Base-by-base conservation (phyloP, 2,113 vertebrate species). In the Sapayoa aenigma region DNA sequence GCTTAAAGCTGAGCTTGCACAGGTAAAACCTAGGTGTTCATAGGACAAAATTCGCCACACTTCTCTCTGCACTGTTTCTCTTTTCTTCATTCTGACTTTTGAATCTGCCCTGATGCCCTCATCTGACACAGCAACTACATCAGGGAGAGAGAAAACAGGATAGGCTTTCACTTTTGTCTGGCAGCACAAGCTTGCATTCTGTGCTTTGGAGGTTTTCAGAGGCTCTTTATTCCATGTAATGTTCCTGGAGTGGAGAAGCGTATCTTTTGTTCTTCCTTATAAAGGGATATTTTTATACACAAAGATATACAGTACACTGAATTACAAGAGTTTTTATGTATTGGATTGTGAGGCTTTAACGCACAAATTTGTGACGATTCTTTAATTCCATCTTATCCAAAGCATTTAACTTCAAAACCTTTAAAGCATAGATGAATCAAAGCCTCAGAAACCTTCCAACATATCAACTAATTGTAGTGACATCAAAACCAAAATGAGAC, bases 141-240 rank as follows among this genome's bases (percentile, higher is more conserved):
- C 79, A 55, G 94, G 94, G 94, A 94, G 85, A 96, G 90, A 79
- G 96, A 96, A 95, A 97, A 97, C 96, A 97, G 94, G 95, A 96
- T 95, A 93, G 95, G 96, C 96, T 97, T 97, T 97, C 96, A 97
- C 96, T 97, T 97, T 97, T 97, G 96, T 97, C 92, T 94, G 94
- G 84, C 95, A 97, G 95, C 93, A 97, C 96, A 97, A 93, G 96
- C 96, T 96, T 96, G 94, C 95, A 96, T 96, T 97, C 93, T 97
- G 95, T 96, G 95, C 96, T 97, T 93, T 19, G 6, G 95, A 93
- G 93, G 94, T 96, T 97, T 96, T 96, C 96, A 97, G 95, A 95
- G 95, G 95, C 96, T 97, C 96, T 97, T 97, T 97, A 97, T 97
- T 97, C 95, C 83, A 89, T 96, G 95, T 87, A 95, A 95, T 95